Base-by-base conservation (phyloP, 2,113 vertebrate genomes). In the Sigmodon hispidus region DNA sequence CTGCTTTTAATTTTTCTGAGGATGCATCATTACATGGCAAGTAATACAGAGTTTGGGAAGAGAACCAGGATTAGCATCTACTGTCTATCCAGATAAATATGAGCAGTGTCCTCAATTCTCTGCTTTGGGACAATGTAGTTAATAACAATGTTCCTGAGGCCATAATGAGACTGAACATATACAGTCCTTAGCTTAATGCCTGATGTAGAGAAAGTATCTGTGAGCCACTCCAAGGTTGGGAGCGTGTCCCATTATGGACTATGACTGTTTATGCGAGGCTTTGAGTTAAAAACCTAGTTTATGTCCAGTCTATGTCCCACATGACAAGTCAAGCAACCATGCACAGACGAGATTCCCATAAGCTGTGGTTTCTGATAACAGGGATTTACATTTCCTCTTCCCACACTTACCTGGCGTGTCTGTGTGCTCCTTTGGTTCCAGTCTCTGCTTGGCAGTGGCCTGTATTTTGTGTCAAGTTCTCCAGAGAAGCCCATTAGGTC, bases 111-210 rank as follows among this genome's bases (percentile, higher is more conserved):
- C 50, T 19, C 52, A 1, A 17, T 24, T 40, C 61, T 52, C 57
- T 85, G 67, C 34, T 0, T 70, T 70, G 12, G 5, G 57, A 52
- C 79, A 48, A 3, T 31, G 22, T 91, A 50, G 77, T 69, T 79
- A 22, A 2, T 63, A 1, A 26, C 6, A 26, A 3, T 0, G 4
- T 43, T 7, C 63, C 15, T 26, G 12, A 57, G 9, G 36, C 29
- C 0, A 2, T 36, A 21, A 40, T 29, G 57, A 13, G 83, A 45
- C 3, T 65, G 67, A n/a, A 17, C 40, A 0, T 8, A 13, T 9
- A 1, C 7, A 4, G 83, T 11, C 6, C 59, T 75, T 31, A 1
- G 9, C 0, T 0, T 3, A 0, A 15, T 11, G 3, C 48, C 88
- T 40, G 11, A 2, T 10, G 0, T 5, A 1, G 63, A 76, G 52